Evolutionary conservation across 2,113 vertebrate genomes (phyloP), one percentile per base, ranked within the genome.

Genomic region (Tenebrosternarchus preto): DNA sequence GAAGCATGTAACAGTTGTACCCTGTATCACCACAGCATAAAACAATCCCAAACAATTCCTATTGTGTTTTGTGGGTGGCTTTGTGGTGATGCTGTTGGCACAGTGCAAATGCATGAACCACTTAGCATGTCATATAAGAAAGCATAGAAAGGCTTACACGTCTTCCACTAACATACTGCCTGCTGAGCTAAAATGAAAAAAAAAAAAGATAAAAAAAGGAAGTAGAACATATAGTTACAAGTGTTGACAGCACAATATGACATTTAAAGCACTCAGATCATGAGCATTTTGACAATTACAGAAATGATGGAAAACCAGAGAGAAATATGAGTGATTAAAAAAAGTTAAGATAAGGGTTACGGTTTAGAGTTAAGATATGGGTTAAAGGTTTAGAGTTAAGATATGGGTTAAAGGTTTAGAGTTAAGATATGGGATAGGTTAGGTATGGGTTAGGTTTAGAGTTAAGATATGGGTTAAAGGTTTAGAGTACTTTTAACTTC

Each of bases 81-180:
- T 73, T 85, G 84, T 50, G 71, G 88, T 89, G 86, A 88, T 91
- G 89, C 88, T 90, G 60, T 81, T 88, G 70, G 78, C 8, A 64
- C 29, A 88, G 88, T 92, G 86, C 91, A 93, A 93, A 92, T 92
- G 90, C 86, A 82, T 31, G 88, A 82, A 88, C 86, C 87, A 90
- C 91, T 91, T 84, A 86, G 76, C 66, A 20, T 81, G 80, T 83
- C 64, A 80, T 84, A 86, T 85, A 81, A 88, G 89, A 90, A 86
- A 86, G 87, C 89, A 88, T 86, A 90, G 88, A 90, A 84, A 89
- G 87, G 89, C 93, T 93, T 93, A 93, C 93, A 91, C 93, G 92
- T 93, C 91, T 90, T 94, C 92, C 92, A 93, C 92, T 93, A 94
- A 92, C 89, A 93, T 91, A 93, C 90, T 92, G 93, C 82, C 88